Base-by-base conservation (phyloP, 2,888 invertebrate species). In the Stegophylla sp. region DNA sequence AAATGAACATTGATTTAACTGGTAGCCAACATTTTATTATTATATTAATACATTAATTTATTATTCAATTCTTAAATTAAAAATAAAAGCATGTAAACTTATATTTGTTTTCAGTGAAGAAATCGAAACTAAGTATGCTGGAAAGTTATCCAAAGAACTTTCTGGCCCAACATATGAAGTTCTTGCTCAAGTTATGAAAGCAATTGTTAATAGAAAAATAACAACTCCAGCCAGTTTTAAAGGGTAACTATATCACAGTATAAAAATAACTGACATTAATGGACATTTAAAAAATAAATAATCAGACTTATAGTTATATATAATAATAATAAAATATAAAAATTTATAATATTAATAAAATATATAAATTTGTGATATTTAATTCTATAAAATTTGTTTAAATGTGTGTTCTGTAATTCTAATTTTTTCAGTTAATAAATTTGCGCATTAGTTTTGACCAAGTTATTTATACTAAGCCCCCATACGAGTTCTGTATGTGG, bases 101-200 rank as follows among this genome's bases (percentile, higher is more conserved):
- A 3, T 23, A 28, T 64, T 66, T 82, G 81, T 84, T 87, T 87
- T 76, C 86, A 94, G 93, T 82, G 93, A 95, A 84, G 98, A 98
- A 86, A 85, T 99, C 34, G 91, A 94, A 86, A 93, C 94, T 82
- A 97, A 97, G 86, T 99, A 95, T 87, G 96, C 96, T 83, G 95
- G 94, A 43, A 97, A 96, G 87, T 89, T 99, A 83, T 89, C 92
- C 13, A 95, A 95, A 86, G 95, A 97, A 86, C 88, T 98, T 84
- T 91, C 92, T 0, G 99, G 99, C 0, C 94, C 95, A 0, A 94
- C 96, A 0, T 98, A 94, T 86, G 98, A 99, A 88, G 95, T 98
- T 1, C 90, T 99, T 83, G 96, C 97, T 17, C 94, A 94, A 87
- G 92, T 99, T 41, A 98, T 99, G 95, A 98, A 98, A 86, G 94